Percentiles rank a stretch among this genome's conserved stretches.
Conservation (phyloP, 2,888 invertebrate species). For the Ichneumoninae sp. region DNA sequence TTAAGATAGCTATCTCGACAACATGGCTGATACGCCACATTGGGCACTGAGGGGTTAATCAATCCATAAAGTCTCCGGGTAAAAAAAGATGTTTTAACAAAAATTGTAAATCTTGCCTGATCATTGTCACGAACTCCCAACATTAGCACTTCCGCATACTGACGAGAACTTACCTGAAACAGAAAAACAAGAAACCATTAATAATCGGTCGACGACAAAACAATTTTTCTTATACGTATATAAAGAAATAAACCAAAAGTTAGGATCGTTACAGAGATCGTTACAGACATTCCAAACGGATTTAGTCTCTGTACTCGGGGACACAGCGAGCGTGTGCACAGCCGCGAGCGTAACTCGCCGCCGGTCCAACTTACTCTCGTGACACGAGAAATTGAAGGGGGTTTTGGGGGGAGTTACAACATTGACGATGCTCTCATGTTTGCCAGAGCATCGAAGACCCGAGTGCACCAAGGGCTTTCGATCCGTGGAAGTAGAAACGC, state of each 20-base stretch:
- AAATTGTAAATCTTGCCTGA: background rate
- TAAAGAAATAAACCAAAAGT: background rate
- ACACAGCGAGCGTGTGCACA: conserved; percentile 43
- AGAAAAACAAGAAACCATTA: conserved; percentile 48
- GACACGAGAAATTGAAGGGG: background rate
- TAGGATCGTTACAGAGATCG: background rate
- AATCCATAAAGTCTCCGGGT: background rate
- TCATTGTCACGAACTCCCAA: background rate
- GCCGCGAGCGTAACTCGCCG: conserved; percentile 34
- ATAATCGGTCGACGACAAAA: conserved; percentile 10
- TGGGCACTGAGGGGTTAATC: too few relatives aligned
- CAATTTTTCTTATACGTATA: background rate
- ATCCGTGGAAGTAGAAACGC: conserved; percentile 18
- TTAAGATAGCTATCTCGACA: too few relatives aligned
- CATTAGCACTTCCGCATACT: background rate
- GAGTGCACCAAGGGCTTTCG: conserved; percentile 35
- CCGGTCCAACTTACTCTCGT: conserved; percentile 5
- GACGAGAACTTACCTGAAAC: conserved; percentile 74
- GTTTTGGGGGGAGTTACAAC: conserved; percentile 2
- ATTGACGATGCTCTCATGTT: conserved; percentile 42
- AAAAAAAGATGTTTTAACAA: background rate
- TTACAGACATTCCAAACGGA: background rate
- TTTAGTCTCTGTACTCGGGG: conserved; percentile 28
- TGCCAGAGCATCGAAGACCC: conserved; percentile 26
- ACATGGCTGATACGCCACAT: too few relatives aligned